Evolutionary conservation across 2,888 invertebrate species (phyloP), one percentile per base, ranked within the genome.

Genomic region (Andrena camellia): DNA sequence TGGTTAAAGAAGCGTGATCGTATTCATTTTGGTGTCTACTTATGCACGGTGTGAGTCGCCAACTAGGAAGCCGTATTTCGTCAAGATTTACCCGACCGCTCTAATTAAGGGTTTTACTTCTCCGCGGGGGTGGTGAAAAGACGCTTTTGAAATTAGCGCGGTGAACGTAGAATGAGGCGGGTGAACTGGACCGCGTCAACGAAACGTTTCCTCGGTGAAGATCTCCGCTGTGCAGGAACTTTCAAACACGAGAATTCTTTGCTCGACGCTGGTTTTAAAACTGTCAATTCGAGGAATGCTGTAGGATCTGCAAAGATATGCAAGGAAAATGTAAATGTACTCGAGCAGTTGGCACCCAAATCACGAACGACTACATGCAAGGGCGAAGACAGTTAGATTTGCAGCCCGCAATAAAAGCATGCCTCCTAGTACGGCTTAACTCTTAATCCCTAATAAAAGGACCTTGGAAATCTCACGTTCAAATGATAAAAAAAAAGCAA

Each of bases 161-260:
- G 35, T 35, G 83, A 87, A 79, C 81, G 80, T 84, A 78, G 80
- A 88, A 90, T 84, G 83, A 84, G 83, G 70, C 60, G 85, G 48
- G 69, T 78, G 84, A 90, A 88, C 83, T 87, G 87, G 90, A 91
- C 88, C 90, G 89, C 85, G 72, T 88, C 88, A 84, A 78, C 70
- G 79, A 68, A 78, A 85, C 77, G 76, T 88, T 86, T 86, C 83
- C 71, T 78, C 87, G 50, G 69, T 31, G 76, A 67, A 78, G 60
- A 76, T 71, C 70, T 42, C 71, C 26, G 26, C 54, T 60, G n/a
- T 13, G 33, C n/a, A 62, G 33, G n/a, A 85, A 89, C 89, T 90
- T 90, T 89, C 90, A 78, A 90, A 86, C 81, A 68, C 48, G 68
- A 70, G 54, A 20, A 33, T 54, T n/a, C 42, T 57, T 66, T 10